phyloP scores from a whole-genome alignment of 2,113 vertebrate species.

The Takifugu bimaculatus region DNA sequence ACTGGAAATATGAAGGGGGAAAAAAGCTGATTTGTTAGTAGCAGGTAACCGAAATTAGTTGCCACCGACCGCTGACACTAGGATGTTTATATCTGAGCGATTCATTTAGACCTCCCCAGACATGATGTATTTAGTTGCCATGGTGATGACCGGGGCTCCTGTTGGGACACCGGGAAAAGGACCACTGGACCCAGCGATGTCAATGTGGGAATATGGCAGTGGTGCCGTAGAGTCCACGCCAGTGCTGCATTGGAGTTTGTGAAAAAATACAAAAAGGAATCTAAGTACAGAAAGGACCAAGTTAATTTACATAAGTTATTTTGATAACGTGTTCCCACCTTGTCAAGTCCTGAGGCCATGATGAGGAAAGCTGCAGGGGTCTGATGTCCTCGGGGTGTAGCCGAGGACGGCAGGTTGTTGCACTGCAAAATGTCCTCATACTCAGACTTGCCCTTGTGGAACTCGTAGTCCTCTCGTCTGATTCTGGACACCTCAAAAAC shows the following conservation, averaged over 20 bases:
- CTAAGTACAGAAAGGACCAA: neutral
- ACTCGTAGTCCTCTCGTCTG: conserved; percentile 79
- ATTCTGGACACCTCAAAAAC: conserved; percentile 78
- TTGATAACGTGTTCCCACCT: conserved; percentile 54
- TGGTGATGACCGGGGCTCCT: conserved; percentile 76
- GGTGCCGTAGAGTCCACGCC: conserved; percentile 72
- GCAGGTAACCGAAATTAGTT: conserved; percentile 7
- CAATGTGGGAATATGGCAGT: conserved; percentile 77
- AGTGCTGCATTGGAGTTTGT: conserved; percentile 50
- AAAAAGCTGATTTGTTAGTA: neutral
- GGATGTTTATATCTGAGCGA: neutral
- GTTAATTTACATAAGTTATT: neutral
- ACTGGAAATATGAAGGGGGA: neutral
- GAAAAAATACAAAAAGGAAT: neutral
- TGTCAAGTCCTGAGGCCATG: conserved; percentile 78
- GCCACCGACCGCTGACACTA: neutral
- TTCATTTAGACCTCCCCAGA: conserved; percentile 22
- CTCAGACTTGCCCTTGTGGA: conserved; percentile 79
- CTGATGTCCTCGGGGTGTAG: conserved; percentile 79
- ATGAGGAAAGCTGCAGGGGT: conserved; percentile 80
- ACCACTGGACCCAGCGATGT: conserved; percentile 80
- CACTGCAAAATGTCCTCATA: conserved; percentile 80
- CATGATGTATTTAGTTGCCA: conserved; percentile 74
- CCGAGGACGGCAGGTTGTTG: conserved; percentile 77
- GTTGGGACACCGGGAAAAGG: conserved; percentile 80